Evolutionary conservation across 2,113 vertebrate genomes (phyloP), one percentile per base, ranked within the genome.

Genomic region (Ahaetulla prasina): DNA sequence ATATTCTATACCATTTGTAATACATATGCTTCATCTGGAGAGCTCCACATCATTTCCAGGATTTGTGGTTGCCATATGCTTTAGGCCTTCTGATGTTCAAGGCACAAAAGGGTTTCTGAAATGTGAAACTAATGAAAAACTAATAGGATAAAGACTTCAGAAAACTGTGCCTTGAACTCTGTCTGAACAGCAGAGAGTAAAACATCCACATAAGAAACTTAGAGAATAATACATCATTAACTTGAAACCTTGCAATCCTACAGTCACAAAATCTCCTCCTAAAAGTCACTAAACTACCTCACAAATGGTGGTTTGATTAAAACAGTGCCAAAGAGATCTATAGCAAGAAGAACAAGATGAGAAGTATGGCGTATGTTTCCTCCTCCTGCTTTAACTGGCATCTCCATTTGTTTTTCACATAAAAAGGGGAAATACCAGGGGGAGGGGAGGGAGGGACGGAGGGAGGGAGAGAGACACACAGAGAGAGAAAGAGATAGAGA

Each of bases 1-100:
- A 93, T 91, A 91, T 91, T 93, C 55, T 49, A 30, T 54, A 25
- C 39, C 89, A 57, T 95, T 91, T 94, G 94, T 89, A 84, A 95
- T 18, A 92, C 85, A 94, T 80, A 93, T 94, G 47, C 35, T 94
- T 92, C 92, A 92, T 93, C 80, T 94, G 89, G 91, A 94, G 87
- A 93, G 92, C 43, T 54, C 52, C 63, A 85, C 8, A 47, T 20
- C 0, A 68, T 95, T 96, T 96, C 84, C 57, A 95, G 50, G 85
- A 94, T 68, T 95, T 94, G 60, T 95, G 87, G 60, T 91, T 94
- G 93, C 93, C 96, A 96, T 92, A 94, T 92, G 88, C 85, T 91
- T 89, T 92, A 92, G 55, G 94, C 85, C 54, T 94, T 96, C 68
- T 92, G 39, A 93, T 93, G 2, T 91, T 68, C 86, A 92, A 94